phyloP scores from a whole-genome alignment of 1,140 invertebrate species.

The Riptortus pedestris region DNA sequence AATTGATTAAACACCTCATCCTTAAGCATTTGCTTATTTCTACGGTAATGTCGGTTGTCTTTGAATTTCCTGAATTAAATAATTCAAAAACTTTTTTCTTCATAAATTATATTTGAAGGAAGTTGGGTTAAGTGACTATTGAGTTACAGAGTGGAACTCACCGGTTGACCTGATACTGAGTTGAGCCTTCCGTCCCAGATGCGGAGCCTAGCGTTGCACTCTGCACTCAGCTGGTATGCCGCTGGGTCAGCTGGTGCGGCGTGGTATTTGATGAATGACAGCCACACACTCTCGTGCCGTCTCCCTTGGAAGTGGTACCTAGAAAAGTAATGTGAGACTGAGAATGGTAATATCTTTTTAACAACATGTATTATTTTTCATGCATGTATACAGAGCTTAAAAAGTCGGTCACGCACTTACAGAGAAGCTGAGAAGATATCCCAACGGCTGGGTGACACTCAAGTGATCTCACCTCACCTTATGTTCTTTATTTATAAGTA shows the following conservation, averaged over 20 bases:
- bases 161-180: conserved; percentile 35
- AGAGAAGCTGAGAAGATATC: too few relatives aligned
- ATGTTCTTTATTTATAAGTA: too few relatives aligned
- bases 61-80: too few relatives aligned
- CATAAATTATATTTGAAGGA: too few relatives aligned
- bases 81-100: too few relatives aligned
- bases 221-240: conserved; percentile 50
- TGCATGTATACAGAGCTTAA: too few relatives aligned
- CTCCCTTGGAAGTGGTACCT: conserved; percentile 44
- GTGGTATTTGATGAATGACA: conserved; percentile 73
- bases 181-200: conserved; percentile 59
- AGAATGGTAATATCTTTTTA: background rate
- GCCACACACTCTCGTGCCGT: conserved; percentile 66
- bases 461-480: too few relatives aligned
- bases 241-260: conserved; percentile 51
- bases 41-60: too few relatives aligned
- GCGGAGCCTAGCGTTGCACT: conserved; percentile 59
- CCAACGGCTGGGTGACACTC: too few relatives aligned
- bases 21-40: too few relatives aligned
- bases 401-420: too few relatives aligned
- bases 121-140: too few relatives aligned
- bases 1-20: background rate
- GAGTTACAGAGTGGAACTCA: conserved; percentile 26
- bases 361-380: background rate
- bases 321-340: background rate